Evolutionary conservation across 1,140 invertebrate species (phyloP), one percentile per base, ranked within the genome.

Genomic region (Amphibalanus amphitrite): DNA sequence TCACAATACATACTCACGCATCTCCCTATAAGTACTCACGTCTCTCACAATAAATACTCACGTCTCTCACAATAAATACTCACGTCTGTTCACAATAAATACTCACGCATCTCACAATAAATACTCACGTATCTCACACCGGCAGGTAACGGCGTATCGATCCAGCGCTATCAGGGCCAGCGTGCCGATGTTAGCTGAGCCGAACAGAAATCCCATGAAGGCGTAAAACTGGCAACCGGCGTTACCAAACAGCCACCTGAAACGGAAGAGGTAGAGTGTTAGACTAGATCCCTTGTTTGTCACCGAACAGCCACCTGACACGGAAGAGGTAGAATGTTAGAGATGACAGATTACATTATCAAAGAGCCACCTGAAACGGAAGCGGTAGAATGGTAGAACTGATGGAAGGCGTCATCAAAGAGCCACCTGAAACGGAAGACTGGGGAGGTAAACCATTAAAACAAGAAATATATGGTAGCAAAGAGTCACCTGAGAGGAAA

Each of bases 171-270:
- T 75, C 29, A 78, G 74, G 28, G 78, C 75, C 15, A 81, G 73
- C n/a, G 76, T 77, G 0, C 76, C 77, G 26, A 80, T 77, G 69
- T 79, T 76, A 29, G 77, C 79, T 1, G 79, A 76, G 0, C 80
- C 80, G 69, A 76, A 76, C 13, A 80, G 74, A 74, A 80, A 81
- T 4, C 79, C 79, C 73, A 78, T 78, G 73, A 80, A 79, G 15
- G 78, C 80, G 73, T 81, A 81, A 29, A 76, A 74, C 73, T 81
- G 79, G 72, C 80, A 81, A 1, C 78, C 76, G 6, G 75, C 70
- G 0, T 77, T 74, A 17, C 79, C 80, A 69, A 78, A 81, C 47
- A 81, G 69, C 80, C 80, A 81, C 69, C 80, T 81, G 64, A 59
- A 59, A 13, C 10, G 23, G 47, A 13, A 59, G 10, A 59, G 13